Conservation (phyloP, 1,140 invertebrate species). For the Oreohelix idahoensis region DNA sequence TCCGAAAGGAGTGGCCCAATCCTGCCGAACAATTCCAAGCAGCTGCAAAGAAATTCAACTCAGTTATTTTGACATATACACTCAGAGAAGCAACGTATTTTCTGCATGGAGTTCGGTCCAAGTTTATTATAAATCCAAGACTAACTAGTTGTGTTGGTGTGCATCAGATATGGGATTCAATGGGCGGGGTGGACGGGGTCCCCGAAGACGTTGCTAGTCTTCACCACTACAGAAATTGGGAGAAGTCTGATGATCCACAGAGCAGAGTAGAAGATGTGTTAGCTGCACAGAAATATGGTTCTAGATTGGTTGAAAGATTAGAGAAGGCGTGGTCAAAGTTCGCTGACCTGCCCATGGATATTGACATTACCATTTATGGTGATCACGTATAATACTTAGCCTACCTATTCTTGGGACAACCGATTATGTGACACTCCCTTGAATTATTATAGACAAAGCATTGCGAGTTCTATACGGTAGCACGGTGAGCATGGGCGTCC, state of each 20-base stretch:
- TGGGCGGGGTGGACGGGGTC: constrained; percentile 69
- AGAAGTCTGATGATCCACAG: constrained; percentile 41
- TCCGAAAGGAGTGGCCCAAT: constrained; percentile 53
- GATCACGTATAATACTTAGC: not conserved
- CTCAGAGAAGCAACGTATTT: constrained; percentile 40
- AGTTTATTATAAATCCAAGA: constrained; percentile 89
- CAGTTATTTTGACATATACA: constrained; percentile 44
- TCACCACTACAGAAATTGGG: constrained; percentile 87
- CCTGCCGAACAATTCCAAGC: constrained; percentile 16
- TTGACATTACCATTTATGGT: not conserved
- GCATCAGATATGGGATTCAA: constrained; percentile 88
- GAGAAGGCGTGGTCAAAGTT: constrained; percentile 41
- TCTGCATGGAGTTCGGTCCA: constrained; percentile 77
- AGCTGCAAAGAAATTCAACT: constrained; percentile 34
- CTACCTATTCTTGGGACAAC: no score
- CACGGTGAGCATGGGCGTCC: no score
- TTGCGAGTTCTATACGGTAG: no score
- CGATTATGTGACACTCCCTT: no score
- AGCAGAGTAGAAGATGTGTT: constrained; percentile 34
- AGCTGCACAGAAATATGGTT: constrained; percentile 42
- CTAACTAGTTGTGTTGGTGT: constrained; percentile 91
- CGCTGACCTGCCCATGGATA: not conserved
- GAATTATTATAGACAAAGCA: no score
- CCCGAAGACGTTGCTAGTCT: constrained; percentile 87
- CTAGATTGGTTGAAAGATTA: constrained; percentile 38